Base-by-base conservation (phyloP, 2,888 invertebrate species). In the Polydrusus pterygomalis region DNA sequence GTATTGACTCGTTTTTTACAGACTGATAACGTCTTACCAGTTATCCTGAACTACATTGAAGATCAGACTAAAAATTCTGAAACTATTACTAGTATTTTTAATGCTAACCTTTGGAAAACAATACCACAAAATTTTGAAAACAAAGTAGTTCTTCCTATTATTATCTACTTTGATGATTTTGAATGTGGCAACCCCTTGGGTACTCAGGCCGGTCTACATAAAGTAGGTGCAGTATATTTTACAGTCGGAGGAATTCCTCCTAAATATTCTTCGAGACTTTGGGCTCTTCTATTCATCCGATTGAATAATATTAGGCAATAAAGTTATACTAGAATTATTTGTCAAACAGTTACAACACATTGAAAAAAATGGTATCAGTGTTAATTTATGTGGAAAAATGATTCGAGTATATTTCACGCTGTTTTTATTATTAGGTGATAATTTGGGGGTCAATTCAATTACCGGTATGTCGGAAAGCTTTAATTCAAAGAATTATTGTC, bases 221-320 rank as follows among this genome's bases (percentile, higher is more conserved):
- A 43, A 43, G 13, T 43, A 43, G 43, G 43, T 43, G 43, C 43
- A 43, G 43, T 43, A 43, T 43, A 43, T 43, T 43, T 43, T 43
- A 43, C 9, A 10, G 13, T 43, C 13, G 43, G 43, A 43, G 43
- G 43, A 43, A 43, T 43, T 43, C 43, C 43, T 43, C 43, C 43
- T 43, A 43, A 43, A 43, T 43, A 43, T 11, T 43, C 43, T 7
- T 43, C 43, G 7, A 43, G 43, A 43, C 43, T 43, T 10, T 8
- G 13, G 13, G 13, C 13, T 43, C 8, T 43, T 43, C 43, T 43
- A 43, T 43, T 43, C 43, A 11, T 43, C 43, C 9, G 43, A 43
- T 43, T 11, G 43, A 43, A 43, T 10, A 43, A 11, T 43, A 10
- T 43, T 43, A 11, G 43, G 43, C 7, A 43, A 43, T 43, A 43